A percentile compares a stretch with the other conserved stretches of the same genome.
Conservation (phyloP, 2,797 vertebrate genomes). For the Falco berigora region DNA sequence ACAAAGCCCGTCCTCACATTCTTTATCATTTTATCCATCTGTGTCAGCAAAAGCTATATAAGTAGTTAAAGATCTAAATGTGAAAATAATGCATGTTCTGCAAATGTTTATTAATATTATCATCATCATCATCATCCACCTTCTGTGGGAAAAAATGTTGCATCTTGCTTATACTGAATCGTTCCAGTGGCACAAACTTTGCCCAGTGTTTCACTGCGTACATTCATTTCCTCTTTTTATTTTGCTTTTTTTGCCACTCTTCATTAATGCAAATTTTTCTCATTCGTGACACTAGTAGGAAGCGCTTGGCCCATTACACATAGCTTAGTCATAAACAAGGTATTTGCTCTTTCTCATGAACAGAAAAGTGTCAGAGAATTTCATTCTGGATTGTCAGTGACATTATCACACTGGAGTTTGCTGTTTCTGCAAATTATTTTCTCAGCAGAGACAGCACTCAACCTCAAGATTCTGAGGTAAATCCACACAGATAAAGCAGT, state of each 20-base stretch:
- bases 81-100: not conserved
- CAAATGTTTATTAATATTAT: constrained; percentile 4
- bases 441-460: not conserved
- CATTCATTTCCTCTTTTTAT: not conserved
- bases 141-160: not conserved
- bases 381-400: not conserved
- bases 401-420: constrained; percentile 26
- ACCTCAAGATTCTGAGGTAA: constrained; percentile 2
- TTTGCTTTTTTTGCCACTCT: constrained; percentile 21
- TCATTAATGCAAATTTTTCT: constrained; percentile 54
- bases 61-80: constrained; percentile 7
- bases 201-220: not conserved
- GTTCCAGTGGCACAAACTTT: not conserved
- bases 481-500: constrained; percentile 5
- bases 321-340: constrained; percentile 42
- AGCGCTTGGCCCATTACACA: constrained; percentile 14
- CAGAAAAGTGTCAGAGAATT: constrained; percentile 1
- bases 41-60: not conserved
- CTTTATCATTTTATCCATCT: not conserved
- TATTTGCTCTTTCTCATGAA: constrained; percentile 36
- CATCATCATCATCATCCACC: not conserved
- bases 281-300: constrained; percentile 33
- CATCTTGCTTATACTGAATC: not conserved
- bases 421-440: constrained; percentile 33
- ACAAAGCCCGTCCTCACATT: not conserved